A percentile compares a stretch with the other conserved stretches of the same genome.
phyloP scores from a whole-genome alignment of 2,797 vertebrate genomes.

The Leptoclinus maculatus region DNA sequence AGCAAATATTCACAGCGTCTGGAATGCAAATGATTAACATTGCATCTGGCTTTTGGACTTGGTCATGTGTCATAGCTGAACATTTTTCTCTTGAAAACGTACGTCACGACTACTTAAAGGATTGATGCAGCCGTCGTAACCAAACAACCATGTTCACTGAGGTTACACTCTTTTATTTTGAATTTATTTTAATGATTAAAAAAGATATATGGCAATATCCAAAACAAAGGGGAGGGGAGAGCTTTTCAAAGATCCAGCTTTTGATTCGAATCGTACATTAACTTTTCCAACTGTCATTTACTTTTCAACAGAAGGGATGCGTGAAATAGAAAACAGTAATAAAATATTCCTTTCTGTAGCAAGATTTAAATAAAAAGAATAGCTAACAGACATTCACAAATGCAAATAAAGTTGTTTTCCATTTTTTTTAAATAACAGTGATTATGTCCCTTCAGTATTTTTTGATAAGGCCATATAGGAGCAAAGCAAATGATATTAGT shows the following conservation, averaged over 20 bases:
- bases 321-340: neutral
- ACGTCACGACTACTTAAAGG: neutral
- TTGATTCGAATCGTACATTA: neutral
- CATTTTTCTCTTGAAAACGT: neutral
- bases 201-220: neutral
- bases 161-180: neutral
- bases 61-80: neutral
- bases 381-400: neutral
- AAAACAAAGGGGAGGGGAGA: neutral
- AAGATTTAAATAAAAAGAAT: neutral
- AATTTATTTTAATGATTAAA: neutral
- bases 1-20: conserved; percentile 66
- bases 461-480: neutral
- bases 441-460: neutral
- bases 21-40: conserved; percentile 68
- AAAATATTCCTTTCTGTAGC: neutral
- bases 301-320: neutral
- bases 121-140: neutral
- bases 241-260: neutral
- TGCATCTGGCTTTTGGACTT: conserved; percentile 10
- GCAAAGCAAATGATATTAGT: neutral
- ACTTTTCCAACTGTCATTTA: neutral
- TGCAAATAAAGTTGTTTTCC: neutral
- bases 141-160: too few species aligned
- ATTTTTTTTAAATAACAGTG: neutral